Conservation (phyloP, 2,113 vertebrate species). For the Varanus komodoensis region DNA sequence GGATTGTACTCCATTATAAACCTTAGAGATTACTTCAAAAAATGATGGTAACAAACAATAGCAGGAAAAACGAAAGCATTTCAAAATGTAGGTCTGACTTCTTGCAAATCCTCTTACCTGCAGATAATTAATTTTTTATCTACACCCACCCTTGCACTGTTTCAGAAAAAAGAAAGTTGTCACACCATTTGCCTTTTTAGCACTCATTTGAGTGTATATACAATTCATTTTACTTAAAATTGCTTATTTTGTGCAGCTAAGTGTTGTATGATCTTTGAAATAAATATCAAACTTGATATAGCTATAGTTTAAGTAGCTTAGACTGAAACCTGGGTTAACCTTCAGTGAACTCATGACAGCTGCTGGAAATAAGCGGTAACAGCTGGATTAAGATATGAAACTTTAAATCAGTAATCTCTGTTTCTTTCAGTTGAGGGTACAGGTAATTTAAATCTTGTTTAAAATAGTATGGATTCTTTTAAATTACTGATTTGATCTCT, state of each 20-base stretch:
- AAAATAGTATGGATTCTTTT: not conserved
- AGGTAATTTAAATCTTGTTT: not conserved
- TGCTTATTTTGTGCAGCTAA: no score
- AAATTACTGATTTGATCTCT: not conserved
- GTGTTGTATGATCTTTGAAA: no score
- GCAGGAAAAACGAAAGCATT: not conserved
- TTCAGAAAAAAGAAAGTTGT: not conserved
- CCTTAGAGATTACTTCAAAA: no score
- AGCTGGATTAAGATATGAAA: no score
- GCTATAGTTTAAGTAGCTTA: no score
- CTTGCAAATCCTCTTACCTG: not conserved
- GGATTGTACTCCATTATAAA: not conserved
- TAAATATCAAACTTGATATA: no score
- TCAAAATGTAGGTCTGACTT: not conserved
- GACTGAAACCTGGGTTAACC: no score
- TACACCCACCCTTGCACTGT: not conserved
- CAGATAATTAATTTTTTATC: not conserved
- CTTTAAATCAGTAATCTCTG: no score
- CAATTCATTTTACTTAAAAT: not conserved
- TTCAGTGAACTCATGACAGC: no score
- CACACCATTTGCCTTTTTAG: not conserved
- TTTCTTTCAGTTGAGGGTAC: no score
- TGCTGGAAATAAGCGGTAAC: no score
- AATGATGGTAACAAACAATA: not conserved
- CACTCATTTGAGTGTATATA: not conserved